These are phyloP conservation scores for Nannoperca obscura DNA, from an alignment of 2,797 vertebrate genomes.

Conservation along the genomic window DNA sequence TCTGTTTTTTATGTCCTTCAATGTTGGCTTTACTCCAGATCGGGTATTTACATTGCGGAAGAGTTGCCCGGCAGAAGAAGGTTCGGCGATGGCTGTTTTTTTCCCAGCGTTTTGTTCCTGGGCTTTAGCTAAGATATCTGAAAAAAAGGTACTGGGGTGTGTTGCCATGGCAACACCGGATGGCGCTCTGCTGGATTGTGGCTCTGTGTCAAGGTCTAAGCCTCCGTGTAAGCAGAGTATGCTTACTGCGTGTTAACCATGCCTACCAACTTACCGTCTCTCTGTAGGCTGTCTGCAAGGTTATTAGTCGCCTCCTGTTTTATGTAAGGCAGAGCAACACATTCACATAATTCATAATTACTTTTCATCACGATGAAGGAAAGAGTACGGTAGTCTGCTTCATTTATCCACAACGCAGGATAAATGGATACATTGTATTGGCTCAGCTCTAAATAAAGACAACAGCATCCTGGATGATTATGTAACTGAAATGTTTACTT, in stretches of 20 bases:
- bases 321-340: slow-evolving; percentile 11
- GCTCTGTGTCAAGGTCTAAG: slow-evolving; percentile 83
- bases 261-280: slow-evolving; percentile 61
- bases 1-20: slow-evolving; percentile 5
- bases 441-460: slow-evolving; percentile 57
- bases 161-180: slow-evolving; percentile 86
- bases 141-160: slow-evolving; percentile 74
- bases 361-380: slow-evolving; percentile 3
- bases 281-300: slow-evolving; percentile 45
- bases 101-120: slow-evolving; percentile 75
- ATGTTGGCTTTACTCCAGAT: slow-evolving; percentile 24
- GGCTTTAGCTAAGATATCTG: slow-evolving; percentile 76
- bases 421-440: slow-evolving; percentile 26
- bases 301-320: slow-evolving; percentile 35
- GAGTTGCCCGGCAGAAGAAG: slow-evolving; percentile 52
- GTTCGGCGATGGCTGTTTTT: slow-evolving; percentile 55
- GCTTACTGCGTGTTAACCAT: slow-evolving; percentile 76
- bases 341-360: slow-evolving; percentile 25
- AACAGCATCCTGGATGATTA: slow-evolving; percentile 56
- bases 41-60: slow-evolving; percentile 53
- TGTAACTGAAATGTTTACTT: slow-evolving; percentile 60
- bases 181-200: slow-evolving; percentile 80
- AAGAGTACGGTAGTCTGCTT: slow-evolving; percentile 9
- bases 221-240: slow-evolving; percentile 74
- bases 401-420: slow-evolving; percentile 23